A percentile compares a stretch with the other conserved stretches of the same genome.
Conservation (phyloP, 2,888 invertebrate genomes). For the Eledone cirrhosa region DNA sequence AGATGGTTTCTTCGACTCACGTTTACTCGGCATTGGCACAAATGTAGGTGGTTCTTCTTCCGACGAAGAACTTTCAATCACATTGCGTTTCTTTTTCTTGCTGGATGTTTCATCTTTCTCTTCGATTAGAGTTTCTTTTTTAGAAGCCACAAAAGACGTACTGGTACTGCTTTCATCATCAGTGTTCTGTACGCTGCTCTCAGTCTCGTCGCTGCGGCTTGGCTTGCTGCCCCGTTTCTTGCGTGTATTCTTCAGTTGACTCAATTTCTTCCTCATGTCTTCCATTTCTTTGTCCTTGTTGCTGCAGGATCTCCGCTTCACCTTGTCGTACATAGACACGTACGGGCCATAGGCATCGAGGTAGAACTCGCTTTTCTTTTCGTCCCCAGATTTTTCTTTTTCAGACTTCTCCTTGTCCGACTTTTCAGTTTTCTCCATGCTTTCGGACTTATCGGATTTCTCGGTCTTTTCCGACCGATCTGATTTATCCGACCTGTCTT, state of each 20-base stretch:
- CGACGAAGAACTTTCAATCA: constrained; percentile 35
- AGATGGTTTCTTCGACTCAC: constrained; percentile 21
- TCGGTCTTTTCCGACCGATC: constrained; percentile 39
- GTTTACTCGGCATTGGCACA: constrained; percentile 22
- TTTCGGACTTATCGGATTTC: constrained; percentile 35
- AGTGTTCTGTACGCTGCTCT: constrained; percentile 46
- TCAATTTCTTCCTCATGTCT: constrained; percentile 44
- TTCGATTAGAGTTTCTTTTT: constrained; percentile 35
- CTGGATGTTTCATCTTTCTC: constrained; percentile 27
- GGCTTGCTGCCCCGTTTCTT: constrained; percentile 46
- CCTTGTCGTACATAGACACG: constrained; percentile 96
- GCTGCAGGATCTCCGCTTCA: constrained; percentile 58
- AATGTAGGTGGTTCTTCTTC: constrained; percentile 33
- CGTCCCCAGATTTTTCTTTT: constrained; percentile 41
- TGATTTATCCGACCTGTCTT: constrained; percentile 32
- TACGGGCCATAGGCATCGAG: constrained; percentile 75
- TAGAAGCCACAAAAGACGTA: constrained; percentile 29
- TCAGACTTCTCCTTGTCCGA: constrained; percentile 39
- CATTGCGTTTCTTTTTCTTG: constrained; percentile 33
- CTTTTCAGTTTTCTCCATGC: constrained; percentile 35
- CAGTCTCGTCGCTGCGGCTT: constrained; percentile 47
- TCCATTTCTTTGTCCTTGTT: constrained; percentile 66
- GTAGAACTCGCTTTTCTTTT: constrained; percentile 40
- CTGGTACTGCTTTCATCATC: constrained; percentile 42
- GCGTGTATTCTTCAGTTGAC: constrained; percentile 48